phyloP scores from a whole-genome alignment of 2,797 vertebrate species.

The Lerista edwardsae region DNA sequence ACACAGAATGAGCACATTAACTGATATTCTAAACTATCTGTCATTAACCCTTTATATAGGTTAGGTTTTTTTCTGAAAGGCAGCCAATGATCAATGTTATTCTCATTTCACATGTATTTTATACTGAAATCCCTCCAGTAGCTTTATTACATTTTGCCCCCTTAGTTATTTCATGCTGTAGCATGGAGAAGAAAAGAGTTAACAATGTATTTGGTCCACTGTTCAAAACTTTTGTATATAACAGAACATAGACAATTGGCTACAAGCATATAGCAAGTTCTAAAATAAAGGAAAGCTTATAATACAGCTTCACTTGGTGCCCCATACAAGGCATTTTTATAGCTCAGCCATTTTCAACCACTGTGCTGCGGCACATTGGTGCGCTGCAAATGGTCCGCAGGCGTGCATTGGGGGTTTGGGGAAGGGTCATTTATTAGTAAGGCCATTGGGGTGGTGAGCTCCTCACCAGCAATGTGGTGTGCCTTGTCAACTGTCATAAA shows the following conservation, averaged over 20 bases:
- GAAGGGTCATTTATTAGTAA: no score
- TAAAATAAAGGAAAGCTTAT: conserved; percentile 6
- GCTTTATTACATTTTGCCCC: conserved; percentile 27
- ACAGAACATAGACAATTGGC: not conserved
- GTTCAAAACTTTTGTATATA: not conserved
- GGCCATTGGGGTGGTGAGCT: no score
- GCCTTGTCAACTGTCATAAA: no score
- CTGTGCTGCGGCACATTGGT: no score
- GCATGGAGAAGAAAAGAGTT: not conserved
- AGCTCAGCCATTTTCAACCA: no score
- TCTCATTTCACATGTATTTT: conserved; percentile 61
- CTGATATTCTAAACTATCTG: conserved; percentile 22
- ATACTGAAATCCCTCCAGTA: conserved; percentile 44
- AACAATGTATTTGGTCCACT: not conserved
- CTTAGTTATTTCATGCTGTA: not conserved
- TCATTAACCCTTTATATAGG: conserved; percentile 39
- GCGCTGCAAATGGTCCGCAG: no score
- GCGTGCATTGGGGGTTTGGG: no score
- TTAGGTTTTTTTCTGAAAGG: not conserved
- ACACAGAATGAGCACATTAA: conserved; percentile 48
- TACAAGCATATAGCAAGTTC: not conserved
- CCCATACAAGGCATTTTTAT: not conserved
- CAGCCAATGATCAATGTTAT: conserved; percentile 48
- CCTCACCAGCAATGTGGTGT: no score
- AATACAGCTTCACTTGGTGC: not conserved